phyloP scores from a whole-genome alignment of 2,888 invertebrate species.

The Nemotelus pantherinus region DNA sequence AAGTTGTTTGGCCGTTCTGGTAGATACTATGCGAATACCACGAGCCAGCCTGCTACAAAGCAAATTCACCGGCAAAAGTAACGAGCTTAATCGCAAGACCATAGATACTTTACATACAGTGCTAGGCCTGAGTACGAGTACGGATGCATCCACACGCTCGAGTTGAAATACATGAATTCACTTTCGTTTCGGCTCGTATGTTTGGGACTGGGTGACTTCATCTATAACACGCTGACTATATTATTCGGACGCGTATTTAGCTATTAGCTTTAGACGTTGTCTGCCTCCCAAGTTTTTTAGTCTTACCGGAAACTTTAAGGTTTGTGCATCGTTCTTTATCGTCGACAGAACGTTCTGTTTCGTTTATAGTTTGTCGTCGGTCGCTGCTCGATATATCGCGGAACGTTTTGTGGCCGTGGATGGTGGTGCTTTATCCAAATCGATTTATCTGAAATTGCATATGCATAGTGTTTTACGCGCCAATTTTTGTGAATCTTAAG shows the following conservation, averaged over 20 bases:
- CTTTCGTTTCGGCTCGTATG: conserved; percentile 2
- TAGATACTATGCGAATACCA: too few species aligned
- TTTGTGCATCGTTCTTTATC: conserved; percentile 32
- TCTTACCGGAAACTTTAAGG: conserved; percentile 46
- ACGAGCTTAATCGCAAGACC: neutral
- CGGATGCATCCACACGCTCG: neutral
- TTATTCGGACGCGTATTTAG: conserved; percentile 29
- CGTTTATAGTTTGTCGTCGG: conserved; percentile 1
- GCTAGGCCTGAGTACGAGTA: neutral
- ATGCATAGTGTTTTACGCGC: too few species aligned
- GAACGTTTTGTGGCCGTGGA: too few species aligned
- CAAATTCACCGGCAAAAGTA: neutral
- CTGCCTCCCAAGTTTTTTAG: conserved; percentile 43
- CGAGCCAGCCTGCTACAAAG: too few species aligned
- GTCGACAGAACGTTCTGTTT: conserved; percentile 1
- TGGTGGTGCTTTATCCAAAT: too few species aligned
- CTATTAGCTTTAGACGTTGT: conserved; percentile 25
- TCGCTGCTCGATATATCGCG: conserved; percentile 8
- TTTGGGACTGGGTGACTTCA: conserved; percentile 6
- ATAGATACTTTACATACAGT: neutral
- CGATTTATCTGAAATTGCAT: too few species aligned
- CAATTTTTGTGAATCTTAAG: too few species aligned
- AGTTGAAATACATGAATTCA: conserved; percentile 12
- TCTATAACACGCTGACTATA: neutral
- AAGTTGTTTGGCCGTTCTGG: too few species aligned